Conservation (phyloP, 2,113 vertebrate species). For the Ranitomeya imitator region DNA sequence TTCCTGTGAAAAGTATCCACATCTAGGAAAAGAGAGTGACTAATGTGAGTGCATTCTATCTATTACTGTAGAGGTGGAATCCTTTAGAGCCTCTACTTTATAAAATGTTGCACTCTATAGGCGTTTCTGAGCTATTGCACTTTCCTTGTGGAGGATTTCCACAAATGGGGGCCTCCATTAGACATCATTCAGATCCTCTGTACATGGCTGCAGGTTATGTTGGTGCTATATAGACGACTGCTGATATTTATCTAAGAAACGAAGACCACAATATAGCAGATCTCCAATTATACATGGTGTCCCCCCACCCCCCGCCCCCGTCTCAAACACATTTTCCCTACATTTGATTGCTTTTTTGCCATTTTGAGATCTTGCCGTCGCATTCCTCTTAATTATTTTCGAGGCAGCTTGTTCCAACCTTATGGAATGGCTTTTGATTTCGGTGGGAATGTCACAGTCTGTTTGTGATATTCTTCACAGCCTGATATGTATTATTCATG, state of each 20-base stretch:
- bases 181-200: too few relatives aligned
- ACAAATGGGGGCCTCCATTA: too few relatives aligned
- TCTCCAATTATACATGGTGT: slow-evolving; percentile 6
- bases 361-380: slow-evolving; percentile 20
- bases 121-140: too few relatives aligned
- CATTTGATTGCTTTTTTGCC: slow-evolving; percentile 34
- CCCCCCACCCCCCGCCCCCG: too few relatives aligned
- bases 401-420: slow-evolving; percentile 32
- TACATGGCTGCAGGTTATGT: too few relatives aligned
- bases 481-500: slow-evolving; percentile 47
- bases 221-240: neutral
- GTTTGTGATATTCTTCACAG: slow-evolving; percentile 10
- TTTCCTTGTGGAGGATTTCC: too few relatives aligned
- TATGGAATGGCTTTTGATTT: slow-evolving; percentile 38
- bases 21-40: too few relatives aligned
- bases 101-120: too few relatives aligned
- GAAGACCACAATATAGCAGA: neutral
- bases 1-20: too few relatives aligned
- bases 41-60: too few relatives aligned
- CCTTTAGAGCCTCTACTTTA: too few relatives aligned
- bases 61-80: too few relatives aligned
- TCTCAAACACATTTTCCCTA: slow-evolving; percentile 15
- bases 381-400: slow-evolving; percentile 44
- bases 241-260: neutral
- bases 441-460: neutral